Conservation (phyloP, 2,888 invertebrate genomes). For the Drosophila cyrtoloma region DNA sequence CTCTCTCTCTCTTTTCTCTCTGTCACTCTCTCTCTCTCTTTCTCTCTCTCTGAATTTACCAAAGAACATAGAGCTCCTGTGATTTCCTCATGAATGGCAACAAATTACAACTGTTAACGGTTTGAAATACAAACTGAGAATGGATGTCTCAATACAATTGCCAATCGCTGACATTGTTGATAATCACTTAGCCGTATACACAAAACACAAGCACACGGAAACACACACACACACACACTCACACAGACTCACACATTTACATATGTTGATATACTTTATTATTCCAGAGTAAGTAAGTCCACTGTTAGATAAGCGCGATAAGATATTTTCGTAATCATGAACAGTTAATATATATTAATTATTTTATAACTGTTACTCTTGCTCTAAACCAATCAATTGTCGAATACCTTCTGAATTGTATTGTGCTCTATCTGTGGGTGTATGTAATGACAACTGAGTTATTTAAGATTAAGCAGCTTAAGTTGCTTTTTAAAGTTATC, state of each 20-base stretch:
- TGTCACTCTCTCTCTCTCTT: background rate
- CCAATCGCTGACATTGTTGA: constrained; percentile 38
- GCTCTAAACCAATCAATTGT: background rate
- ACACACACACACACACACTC: background rate
- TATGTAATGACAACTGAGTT: background rate
- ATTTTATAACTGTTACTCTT: background rate
- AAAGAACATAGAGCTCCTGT: constrained; percentile 39
- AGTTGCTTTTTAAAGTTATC: background rate
- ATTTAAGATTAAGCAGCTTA: background rate
- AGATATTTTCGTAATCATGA: constrained; percentile 29
- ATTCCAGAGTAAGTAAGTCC: constrained; percentile 15
- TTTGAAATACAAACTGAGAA: constrained; percentile 24
- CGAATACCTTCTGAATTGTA: background rate
- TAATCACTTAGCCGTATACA: constrained; percentile 36
- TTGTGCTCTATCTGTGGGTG: background rate
- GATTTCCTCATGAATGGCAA: constrained; percentile 33
- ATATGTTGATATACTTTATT: background rate
- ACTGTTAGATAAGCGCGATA: constrained; percentile 53
- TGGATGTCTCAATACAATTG: constrained; percentile 39
- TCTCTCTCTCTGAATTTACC: constrained; percentile 32
- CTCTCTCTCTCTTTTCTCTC: background rate
- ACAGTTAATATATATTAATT: background rate
- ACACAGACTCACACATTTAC: background rate
- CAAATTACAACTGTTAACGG: constrained; percentile 11
- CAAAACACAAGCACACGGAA: background rate